These are phyloP conservation scores for Salvelinus alpinus DNA, from an alignment of 2,113 vertebrate genomes.

Conservation along the genomic window DNA sequence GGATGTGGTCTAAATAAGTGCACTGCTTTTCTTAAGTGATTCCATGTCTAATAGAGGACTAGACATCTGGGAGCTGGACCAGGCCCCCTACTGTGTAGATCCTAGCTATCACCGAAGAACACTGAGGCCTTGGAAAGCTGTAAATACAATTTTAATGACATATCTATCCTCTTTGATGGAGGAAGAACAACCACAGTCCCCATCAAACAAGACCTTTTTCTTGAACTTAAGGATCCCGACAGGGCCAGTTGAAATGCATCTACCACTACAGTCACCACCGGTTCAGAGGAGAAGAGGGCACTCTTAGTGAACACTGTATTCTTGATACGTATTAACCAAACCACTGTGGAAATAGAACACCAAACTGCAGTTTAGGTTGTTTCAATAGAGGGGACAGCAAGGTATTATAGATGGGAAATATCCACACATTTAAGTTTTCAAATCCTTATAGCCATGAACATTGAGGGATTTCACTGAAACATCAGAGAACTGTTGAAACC, in stretches of 20 bases:
- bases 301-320: background rate
- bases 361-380: background rate
- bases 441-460: background rate
- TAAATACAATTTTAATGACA: constrained; percentile 50
- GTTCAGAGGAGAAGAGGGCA: background rate
- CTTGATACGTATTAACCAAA: background rate
- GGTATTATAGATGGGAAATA: background rate
- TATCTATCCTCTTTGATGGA: background rate
- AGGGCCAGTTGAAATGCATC: background rate
- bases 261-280: background rate
- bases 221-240: background rate
- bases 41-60: constrained; percentile 58
- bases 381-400: background rate
- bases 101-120: constrained; percentile 1
- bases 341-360: background rate
- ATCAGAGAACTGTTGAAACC: background rate
- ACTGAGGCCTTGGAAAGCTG: constrained; percentile 23
- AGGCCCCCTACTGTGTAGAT: constrained; percentile 20
- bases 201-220: background rate
- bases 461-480: background rate
- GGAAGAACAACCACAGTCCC: background rate
- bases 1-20: constrained; percentile 43
- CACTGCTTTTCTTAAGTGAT: constrained; percentile 54
- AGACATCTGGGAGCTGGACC: constrained; percentile 48
- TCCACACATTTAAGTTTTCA: background rate